Percentiles rank a stretch among this genome's conserved stretches.
Conservation (phyloP, 2,113 vertebrate species). For the Cinclus mexicanus region DNA sequence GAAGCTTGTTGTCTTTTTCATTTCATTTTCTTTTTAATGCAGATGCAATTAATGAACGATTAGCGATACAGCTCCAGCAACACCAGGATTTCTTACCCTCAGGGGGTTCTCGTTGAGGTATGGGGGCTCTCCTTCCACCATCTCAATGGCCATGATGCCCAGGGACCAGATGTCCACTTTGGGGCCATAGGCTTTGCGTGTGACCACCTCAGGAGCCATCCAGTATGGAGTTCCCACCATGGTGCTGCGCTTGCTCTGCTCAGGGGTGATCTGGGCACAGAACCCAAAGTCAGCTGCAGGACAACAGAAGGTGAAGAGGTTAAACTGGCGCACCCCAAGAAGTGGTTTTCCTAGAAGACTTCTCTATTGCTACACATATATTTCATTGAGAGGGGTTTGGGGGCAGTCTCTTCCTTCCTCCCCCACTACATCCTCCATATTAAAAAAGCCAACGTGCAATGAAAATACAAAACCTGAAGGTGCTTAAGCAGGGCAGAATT, state of each 20-base stretch:
- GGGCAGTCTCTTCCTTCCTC: background rate
- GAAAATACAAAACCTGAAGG: background rate
- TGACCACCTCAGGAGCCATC: constrained; percentile 99
- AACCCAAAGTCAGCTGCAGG: constrained; percentile 95
- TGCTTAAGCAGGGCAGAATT: constrained; percentile 34
- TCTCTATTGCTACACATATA: background rate
- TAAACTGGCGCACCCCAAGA: background rate
- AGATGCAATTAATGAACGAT: background rate
- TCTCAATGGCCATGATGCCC: constrained; percentile 99
- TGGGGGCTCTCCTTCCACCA: constrained; percentile 98
- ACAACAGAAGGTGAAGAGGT: background rate
- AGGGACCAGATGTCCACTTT: constrained; percentile 99
- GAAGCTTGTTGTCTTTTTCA: background rate
- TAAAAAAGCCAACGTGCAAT: constrained; percentile 2
- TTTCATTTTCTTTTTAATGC: background rate
- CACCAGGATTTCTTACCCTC: constrained; percentile 79
- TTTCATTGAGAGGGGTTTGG: background rate
- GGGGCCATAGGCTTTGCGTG: constrained; percentile 95
- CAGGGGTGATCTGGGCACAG: constrained; percentile 98
- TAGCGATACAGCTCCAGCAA: background rate
- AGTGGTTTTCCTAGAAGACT: background rate
- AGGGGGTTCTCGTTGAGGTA: constrained; percentile 99
- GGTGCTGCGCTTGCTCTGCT: constrained; percentile 98
- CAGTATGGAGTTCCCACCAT: constrained; percentile 99
- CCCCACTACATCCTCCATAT: background rate